Percentiles rank a stretch among this genome's conserved stretches.
Evolutionary conservation across 1,140 invertebrate species (phyloP).

Genomic region (Paraescarpia echinospica): DNA sequence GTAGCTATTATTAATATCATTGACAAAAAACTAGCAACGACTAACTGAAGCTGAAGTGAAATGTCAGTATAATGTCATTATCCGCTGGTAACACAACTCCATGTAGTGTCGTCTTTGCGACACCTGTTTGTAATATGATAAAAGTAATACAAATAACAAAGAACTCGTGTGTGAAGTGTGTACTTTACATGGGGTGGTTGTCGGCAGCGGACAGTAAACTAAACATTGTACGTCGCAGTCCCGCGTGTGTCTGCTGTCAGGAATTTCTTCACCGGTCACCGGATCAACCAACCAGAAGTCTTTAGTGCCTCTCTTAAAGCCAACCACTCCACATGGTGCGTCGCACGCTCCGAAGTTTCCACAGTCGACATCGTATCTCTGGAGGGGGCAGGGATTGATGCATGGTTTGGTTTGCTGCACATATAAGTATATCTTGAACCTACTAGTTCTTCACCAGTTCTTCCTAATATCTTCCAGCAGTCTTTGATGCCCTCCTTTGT

Average conservation of each 20-base stretch:
- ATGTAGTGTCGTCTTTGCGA: too few species aligned
- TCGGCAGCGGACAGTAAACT: not conserved
- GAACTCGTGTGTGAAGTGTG: not conserved
- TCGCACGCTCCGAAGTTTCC: not conserved
- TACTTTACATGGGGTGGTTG: not conserved
- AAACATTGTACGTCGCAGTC: not conserved
- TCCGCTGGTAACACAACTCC: too few species aligned
- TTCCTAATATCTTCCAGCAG: not conserved
- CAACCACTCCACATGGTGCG: not conserved
- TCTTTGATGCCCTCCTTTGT: not conserved
- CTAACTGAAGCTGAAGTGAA: too few species aligned
- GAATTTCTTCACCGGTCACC: not conserved
- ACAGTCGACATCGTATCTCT: not conserved
- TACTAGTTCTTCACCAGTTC: not conserved
- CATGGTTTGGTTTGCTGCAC: not conserved
- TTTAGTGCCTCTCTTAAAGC: not conserved
- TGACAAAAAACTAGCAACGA: too few species aligned
- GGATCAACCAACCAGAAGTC: not conserved
- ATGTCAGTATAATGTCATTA: too few species aligned
- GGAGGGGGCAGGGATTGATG: not conserved
- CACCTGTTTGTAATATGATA: too few species aligned
- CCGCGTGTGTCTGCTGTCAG: not conserved
- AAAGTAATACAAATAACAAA: too few species aligned
- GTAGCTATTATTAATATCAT: too few species aligned
- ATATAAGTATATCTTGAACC: not conserved